Percentiles rank a stretch among this genome's conserved stretches.
Evolutionary conservation across 1,140 invertebrate genomes (phyloP).

Genomic region (Vanessa atalanta): DNA sequence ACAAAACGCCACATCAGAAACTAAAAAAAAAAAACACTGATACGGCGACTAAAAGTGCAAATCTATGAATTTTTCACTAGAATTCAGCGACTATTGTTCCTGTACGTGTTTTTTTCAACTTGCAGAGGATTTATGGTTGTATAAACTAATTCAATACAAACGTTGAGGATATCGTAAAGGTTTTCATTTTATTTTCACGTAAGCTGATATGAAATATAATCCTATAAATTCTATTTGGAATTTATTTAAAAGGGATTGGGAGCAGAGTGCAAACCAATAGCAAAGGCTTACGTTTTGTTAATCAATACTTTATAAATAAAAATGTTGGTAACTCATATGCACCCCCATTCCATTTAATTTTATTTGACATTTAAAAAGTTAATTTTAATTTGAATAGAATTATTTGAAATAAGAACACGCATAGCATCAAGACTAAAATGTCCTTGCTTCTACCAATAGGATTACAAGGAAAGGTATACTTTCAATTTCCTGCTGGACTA

Average conservation of each 20-base stretch:
- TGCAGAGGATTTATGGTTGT: constrained; percentile 19
- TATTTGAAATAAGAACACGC: no score
- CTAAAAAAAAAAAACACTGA: background rate
- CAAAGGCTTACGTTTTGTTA: no score
- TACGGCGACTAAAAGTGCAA: constrained; percentile 25
- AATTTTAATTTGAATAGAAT: no score
- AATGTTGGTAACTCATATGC: no score
- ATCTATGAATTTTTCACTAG: constrained; percentile 40
- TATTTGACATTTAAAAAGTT: no score
- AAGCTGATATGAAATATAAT: constrained; percentile 3
- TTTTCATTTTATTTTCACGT: background rate
- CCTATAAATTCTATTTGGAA: background rate
- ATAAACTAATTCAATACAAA: constrained; percentile 34
- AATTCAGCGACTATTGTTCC: constrained; percentile 35
- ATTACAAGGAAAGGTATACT: no score
- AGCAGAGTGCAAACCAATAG: background rate
- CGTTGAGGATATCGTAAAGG: constrained; percentile 2
- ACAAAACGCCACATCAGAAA: constrained; percentile 8
- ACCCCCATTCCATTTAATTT: no score
- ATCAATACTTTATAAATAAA: no score
- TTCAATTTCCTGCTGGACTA: no score
- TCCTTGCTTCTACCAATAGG: no score
- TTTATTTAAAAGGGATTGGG: background rate
- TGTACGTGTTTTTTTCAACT: constrained; percentile 30
- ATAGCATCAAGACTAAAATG: no score